A percentile compares a stretch with the other conserved stretches of the same genome.
Evolutionary conservation across 2,888 invertebrate species (phyloP).

Genomic region (Megamerina dolium): DNA sequence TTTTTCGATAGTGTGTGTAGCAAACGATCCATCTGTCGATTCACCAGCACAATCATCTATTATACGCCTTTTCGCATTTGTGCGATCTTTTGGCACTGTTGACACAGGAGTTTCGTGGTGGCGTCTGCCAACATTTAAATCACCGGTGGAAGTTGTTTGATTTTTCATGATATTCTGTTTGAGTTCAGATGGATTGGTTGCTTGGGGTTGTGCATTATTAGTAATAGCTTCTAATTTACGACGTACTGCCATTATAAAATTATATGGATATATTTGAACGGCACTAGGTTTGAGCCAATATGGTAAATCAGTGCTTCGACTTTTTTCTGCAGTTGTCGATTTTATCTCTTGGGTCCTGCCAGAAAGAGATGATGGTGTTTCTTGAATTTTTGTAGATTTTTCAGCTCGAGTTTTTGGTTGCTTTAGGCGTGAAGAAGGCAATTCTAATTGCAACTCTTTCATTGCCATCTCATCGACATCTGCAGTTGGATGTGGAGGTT

Average conservation of each 20-base stretch:
- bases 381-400: not conserved
- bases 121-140: slow-evolving; percentile 7
- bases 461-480: not conserved
- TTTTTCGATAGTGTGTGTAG: slow-evolving; percentile 1
- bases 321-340: not conserved
- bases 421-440: not conserved
- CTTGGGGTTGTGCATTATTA: slow-evolving; percentile 20
- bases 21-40: slow-evolving; percentile 1
- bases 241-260: slow-evolving; percentile 57
- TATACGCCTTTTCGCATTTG: slow-evolving; percentile 16
- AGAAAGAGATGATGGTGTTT: not conserved
- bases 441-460: slow-evolving; percentile 1
- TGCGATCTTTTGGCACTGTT: slow-evolving; percentile 3
- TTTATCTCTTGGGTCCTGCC: not conserved
- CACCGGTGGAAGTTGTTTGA: slow-evolving; percentile 13
- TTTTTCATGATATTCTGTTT: slow-evolving; percentile 1
- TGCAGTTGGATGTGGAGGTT: not conserved
- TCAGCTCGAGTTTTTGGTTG: not conserved
- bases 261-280: slow-evolving; percentile 54
- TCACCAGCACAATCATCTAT: slow-evolving; percentile 10
- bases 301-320: slow-evolving; percentile 29
- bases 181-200: not conserved
- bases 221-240: slow-evolving; percentile 51
- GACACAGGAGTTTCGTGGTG: slow-evolving; percentile 10
- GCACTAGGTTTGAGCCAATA: slow-evolving; percentile 46